A percentile compares a stretch with the other conserved stretches of the same genome.
Evolutionary conservation across 2,797 vertebrate genomes (phyloP).

Genomic region (Craterocephalus amniculus): DNA sequence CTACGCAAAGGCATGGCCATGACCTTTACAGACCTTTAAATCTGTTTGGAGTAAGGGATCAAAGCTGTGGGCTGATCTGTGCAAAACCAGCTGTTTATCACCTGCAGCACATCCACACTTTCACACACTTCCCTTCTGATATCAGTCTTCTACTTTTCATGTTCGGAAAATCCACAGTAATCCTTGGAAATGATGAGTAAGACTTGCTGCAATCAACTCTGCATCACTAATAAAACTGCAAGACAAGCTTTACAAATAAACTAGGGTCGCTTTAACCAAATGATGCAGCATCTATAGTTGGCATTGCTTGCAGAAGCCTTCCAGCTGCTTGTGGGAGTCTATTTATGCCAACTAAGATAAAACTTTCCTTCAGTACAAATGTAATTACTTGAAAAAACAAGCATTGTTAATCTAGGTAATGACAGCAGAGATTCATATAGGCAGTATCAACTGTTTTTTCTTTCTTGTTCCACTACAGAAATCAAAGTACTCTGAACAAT

Average conservation of each 20-base stretch:
- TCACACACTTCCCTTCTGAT: conserved; percentile 30
- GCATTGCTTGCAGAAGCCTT: conserved; percentile 30
- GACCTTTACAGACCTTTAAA: conserved; percentile 63
- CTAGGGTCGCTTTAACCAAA: conserved; percentile 17
- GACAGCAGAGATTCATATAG: background rate
- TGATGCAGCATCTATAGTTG: background rate
- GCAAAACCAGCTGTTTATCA: conserved; percentile 53
- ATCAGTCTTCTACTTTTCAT: conserved; percentile 27
- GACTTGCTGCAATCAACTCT: conserved; percentile 7
- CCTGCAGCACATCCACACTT: conserved; percentile 30
- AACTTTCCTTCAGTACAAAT: conserved; percentile 39
- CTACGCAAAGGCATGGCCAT: conserved; percentile 18
- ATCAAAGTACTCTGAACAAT: conserved; percentile 5
- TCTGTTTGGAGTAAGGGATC: conserved; percentile 51
- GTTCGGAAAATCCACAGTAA: background rate
- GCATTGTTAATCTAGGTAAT: conserved; percentile 36
- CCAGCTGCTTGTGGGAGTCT: conserved; percentile 43
- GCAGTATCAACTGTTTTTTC: background rate
- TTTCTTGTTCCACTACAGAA: conserved; percentile 10
- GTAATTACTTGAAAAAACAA: conserved; percentile 31
- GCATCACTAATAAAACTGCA: conserved; percentile 14
- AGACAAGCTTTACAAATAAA: conserved; percentile 18
- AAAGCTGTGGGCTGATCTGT: conserved; percentile 51
- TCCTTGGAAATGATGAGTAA: conserved; percentile 27
- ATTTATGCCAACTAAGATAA: conserved; percentile 55